Conservation (phyloP, 2,797 vertebrate genomes). For the Lutjanus campechanus region DNA sequence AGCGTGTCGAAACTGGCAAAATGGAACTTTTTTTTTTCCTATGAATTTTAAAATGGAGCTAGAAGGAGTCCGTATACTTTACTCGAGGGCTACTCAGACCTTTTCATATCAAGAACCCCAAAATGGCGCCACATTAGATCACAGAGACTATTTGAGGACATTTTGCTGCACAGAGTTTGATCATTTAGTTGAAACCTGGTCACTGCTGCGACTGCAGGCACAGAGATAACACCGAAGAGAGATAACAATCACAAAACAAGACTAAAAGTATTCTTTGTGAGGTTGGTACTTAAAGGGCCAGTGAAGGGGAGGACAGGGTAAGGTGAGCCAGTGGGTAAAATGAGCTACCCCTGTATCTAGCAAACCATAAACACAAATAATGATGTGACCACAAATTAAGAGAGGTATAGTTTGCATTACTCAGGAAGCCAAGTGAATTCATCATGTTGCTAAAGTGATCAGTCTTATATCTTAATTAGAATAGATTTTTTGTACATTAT, state of each 20-base stretch:
- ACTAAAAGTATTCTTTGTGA: neutral
- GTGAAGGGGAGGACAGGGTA: neutral
- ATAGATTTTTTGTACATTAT: too few species aligned
- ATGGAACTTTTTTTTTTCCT: constrained; percentile 48
- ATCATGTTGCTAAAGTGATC: too few species aligned
- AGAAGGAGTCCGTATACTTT: constrained; percentile 30
- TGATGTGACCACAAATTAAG: too few species aligned
- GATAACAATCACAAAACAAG: constrained; percentile 8
- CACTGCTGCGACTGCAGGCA: neutral
- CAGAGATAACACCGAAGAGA: constrained; percentile 8
- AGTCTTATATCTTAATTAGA: too few species aligned
- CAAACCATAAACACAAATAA: too few species aligned
- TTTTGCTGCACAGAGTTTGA: constrained; percentile 37
- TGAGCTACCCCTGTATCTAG: too few species aligned
- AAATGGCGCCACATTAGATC: constrained; percentile 38
- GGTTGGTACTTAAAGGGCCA: neutral
- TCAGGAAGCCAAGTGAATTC: too few species aligned
- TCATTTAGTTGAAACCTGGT: constrained; percentile 18
- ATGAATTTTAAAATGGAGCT: constrained; percentile 67
- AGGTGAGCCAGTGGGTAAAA: too few species aligned
- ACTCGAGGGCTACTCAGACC: constrained; percentile 9
- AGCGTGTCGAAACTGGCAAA: constrained; percentile 53
- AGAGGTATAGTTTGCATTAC: too few species aligned
- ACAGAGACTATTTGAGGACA: constrained; percentile 27
- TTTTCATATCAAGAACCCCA: constrained; percentile 33